phyloP scores from a whole-genome alignment of 2,113 vertebrate species.

The Phrynocephalus versicolor region DNA sequence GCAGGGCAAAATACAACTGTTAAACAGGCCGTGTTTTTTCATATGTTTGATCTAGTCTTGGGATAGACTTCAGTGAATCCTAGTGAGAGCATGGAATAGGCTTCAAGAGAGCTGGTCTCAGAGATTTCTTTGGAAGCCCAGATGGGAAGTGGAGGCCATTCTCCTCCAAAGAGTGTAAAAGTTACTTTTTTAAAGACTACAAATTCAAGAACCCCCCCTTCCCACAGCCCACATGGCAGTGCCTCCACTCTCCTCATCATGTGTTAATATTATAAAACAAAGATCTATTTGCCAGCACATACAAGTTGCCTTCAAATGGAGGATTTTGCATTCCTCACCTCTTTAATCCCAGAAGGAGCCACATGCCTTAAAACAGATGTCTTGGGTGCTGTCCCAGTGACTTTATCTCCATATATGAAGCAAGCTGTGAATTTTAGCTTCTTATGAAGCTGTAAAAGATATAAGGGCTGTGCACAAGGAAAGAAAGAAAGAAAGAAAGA shows the following conservation, averaged over 20 bases:
- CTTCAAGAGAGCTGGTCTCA: neutral
- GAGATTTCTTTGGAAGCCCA: neutral
- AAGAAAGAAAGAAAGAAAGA: too few species aligned
- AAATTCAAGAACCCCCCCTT: neutral
- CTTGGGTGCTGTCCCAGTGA: neutral
- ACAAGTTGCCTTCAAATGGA: neutral
- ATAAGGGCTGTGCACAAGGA: neutral
- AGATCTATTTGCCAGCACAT: neutral
- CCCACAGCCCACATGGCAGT: too few species aligned
- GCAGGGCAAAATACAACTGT: neutral
- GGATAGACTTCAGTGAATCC: neutral
- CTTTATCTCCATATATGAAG: too few species aligned
- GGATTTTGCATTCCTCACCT: neutral
- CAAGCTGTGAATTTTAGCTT: neutral
- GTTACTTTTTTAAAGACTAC: neutral
- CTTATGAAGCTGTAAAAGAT: neutral
- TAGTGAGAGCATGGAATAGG: neutral
- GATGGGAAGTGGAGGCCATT: neutral
- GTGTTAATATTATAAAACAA: neutral
- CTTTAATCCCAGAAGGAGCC: neutral
- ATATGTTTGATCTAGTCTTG: neutral
- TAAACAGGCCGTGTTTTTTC: neutral
- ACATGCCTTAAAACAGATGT: neutral
- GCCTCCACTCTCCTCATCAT: neutral
- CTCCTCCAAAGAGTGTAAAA: too few species aligned